Evolutionary conservation across 2,888 invertebrate genomes (phyloP).

Genomic region (Dynastes maya): DNA sequence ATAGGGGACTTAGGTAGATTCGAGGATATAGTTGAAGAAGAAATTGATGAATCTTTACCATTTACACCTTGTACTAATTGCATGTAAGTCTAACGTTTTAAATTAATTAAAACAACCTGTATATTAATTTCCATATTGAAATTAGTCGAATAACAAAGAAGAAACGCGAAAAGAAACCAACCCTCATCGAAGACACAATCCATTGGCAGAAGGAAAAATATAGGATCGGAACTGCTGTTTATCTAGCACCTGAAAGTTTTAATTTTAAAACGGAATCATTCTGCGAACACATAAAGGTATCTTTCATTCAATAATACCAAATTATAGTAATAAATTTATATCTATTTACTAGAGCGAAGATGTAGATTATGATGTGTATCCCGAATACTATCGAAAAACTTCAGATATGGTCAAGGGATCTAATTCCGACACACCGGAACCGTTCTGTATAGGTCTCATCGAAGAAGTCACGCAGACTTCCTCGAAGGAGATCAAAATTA

Average conservation of each 20-base stretch:
- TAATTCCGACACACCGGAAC: slow-evolving; percentile 81
- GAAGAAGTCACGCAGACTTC: slow-evolving; percentile 72
- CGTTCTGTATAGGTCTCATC: slow-evolving; percentile 83
- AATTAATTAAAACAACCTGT: neutral
- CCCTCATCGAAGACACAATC: slow-evolving; percentile 72
- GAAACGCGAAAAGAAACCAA: slow-evolving; percentile 67
- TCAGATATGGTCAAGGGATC: slow-evolving; percentile 81
- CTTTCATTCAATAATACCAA: neutral
- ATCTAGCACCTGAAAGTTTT: slow-evolving; percentile 78
- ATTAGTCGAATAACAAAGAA: slow-evolving; percentile 67
- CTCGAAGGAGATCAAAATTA: slow-evolving; percentile 75
- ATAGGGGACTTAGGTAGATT: slow-evolving; percentile 74
- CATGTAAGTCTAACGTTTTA: slow-evolving; percentile 65
- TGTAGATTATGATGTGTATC: slow-evolving; percentile 83
- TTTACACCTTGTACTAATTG: slow-evolving; percentile 76
- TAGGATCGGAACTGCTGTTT: slow-evolving; percentile 80
- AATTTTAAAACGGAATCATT: slow-evolving; percentile 67
- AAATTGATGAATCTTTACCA: slow-evolving; percentile 69
- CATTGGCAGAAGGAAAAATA: slow-evolving; percentile 77
- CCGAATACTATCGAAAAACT: slow-evolving; percentile 86
- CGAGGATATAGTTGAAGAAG: slow-evolving; percentile 73
- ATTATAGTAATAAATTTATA: too few species aligned
- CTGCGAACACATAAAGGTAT: slow-evolving; percentile 34
- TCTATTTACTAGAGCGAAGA: slow-evolving; percentile 58
- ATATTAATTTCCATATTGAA: slow-evolving; percentile 25